A percentile compares a stretch with the other conserved stretches of the same genome.
phyloP scores from a whole-genome alignment of 2,797 vertebrate genomes.

The Aldrovandia affinis region DNA sequence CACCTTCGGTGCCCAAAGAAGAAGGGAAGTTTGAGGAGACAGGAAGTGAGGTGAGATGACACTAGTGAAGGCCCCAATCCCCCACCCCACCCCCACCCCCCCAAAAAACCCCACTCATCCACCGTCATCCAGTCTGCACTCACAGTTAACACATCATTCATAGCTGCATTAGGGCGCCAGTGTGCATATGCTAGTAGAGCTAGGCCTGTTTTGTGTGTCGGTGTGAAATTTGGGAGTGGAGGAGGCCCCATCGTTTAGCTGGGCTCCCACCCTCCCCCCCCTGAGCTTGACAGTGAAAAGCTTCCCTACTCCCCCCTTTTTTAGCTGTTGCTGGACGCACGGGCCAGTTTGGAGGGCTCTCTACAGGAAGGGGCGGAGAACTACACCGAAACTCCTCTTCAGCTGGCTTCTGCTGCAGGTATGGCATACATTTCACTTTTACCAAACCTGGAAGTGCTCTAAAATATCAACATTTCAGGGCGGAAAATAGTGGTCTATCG shows the following conservation, averaged over 20 bases:
- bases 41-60: too few species aligned
- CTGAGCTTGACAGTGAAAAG: background rate
- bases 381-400: conserved; percentile 80
- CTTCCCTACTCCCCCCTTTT: conserved; percentile 16
- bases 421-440: background rate
- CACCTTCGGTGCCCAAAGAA: too few species aligned
- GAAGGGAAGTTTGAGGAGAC: background rate
- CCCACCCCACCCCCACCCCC: background rate
- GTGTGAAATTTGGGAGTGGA: background rate
- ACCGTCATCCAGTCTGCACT: background rate
- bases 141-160: background rate
- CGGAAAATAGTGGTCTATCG: too few species aligned
- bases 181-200: background rate
- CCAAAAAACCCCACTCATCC: too few species aligned
- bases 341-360: conserved; percentile 76
- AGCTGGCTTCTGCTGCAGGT: conserved; percentile 82
- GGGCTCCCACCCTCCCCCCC: background rate
- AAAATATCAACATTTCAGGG: too few species aligned
- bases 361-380: conserved; percentile 76
- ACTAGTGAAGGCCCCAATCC: too few species aligned
- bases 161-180: conserved; percentile 2
- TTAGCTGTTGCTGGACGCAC: conserved; percentile 78
- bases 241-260: background rate
- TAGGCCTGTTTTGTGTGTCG: background rate
- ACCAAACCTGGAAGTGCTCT: background rate